phyloP scores from a whole-genome alignment of 2,113 vertebrate genomes.

The Scolopax mira region DNA sequence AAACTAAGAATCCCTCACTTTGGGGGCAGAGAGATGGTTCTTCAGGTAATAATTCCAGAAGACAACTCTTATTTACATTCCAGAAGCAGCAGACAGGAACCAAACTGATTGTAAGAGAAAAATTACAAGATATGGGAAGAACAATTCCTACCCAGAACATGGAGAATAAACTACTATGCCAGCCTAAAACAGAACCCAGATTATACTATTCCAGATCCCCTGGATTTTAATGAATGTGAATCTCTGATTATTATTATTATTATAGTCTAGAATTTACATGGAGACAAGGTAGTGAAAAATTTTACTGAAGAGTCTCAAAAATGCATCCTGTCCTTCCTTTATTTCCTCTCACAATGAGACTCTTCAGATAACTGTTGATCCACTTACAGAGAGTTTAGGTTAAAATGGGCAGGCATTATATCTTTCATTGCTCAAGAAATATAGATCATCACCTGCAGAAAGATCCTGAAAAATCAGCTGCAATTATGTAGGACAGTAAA shows the following conservation, averaged over 20 bases:
- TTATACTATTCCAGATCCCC: not conserved
- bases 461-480: not conserved
- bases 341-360: not conserved
- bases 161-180: not conserved
- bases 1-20: not conserved
- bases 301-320: not conserved
- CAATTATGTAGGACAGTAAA: not conserved
- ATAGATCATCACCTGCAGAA: not conserved
- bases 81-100: conserved; percentile 30
- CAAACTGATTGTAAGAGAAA: not conserved
- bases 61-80: conserved; percentile 26
- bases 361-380: not conserved
- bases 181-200: not conserved
- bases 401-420: not conserved
- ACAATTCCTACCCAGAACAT: not conserved
- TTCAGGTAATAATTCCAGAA: not conserved
- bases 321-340: not conserved
- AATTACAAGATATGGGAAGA: not conserved
- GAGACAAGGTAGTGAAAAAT: not conserved
- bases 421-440: not conserved
- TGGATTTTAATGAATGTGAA: not conserved
- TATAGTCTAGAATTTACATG: not conserved
- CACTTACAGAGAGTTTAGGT: not conserved
- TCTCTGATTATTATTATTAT: not conserved
- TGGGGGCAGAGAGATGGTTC: not conserved